phyloP scores from a whole-genome alignment of 1,140 invertebrate species.

The Cotesia typhae region DNA sequence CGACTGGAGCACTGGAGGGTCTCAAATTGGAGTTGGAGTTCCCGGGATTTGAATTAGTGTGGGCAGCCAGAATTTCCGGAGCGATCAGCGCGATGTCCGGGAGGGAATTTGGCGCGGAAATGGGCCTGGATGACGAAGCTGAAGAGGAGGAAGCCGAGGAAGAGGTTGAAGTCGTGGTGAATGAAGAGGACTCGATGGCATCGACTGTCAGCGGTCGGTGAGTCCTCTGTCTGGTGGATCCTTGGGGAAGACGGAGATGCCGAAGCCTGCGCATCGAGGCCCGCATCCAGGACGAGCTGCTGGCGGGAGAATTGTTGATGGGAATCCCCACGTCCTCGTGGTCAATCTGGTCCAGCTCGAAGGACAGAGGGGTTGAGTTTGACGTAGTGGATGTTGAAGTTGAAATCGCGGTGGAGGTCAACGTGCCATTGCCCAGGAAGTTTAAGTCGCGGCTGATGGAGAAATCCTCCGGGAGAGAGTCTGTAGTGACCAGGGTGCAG shows the following conservation, averaged over 20 bases:
- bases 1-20: slow-evolving; percentile 56
- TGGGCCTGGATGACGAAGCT: background rate
- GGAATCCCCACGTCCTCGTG: background rate
- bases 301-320: slow-evolving; percentile 33
- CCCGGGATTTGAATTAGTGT: slow-evolving; percentile 53
- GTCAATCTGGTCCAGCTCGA: background rate
- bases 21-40: slow-evolving; percentile 45
- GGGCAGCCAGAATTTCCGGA: slow-evolving; percentile 60
- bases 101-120: slow-evolving; percentile 53
- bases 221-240: slow-evolving; percentile 21
- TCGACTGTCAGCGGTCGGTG: slow-evolving; percentile 21
- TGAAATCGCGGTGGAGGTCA: too few species aligned
- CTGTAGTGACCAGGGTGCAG: slow-evolving; percentile 14
- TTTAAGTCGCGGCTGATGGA: slow-evolving; percentile 12
- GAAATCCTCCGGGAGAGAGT: too few species aligned
- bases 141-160: slow-evolving; percentile 45
- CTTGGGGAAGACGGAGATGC: slow-evolving; percentile 57
- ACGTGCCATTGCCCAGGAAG: slow-evolving; percentile 5
- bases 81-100: slow-evolving; percentile 62
- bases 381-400: too few species aligned
- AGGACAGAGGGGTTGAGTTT: background rate
- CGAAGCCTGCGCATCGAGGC: slow-evolving; percentile 61
- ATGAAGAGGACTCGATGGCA: background rate
- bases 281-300: slow-evolving; percentile 55
- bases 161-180: slow-evolving; percentile 49